These are phyloP conservation scores for Brevipalpus yothersi DNA, from an alignment of 1,140 invertebrate genomes.

Conservation along the genomic window DNA sequence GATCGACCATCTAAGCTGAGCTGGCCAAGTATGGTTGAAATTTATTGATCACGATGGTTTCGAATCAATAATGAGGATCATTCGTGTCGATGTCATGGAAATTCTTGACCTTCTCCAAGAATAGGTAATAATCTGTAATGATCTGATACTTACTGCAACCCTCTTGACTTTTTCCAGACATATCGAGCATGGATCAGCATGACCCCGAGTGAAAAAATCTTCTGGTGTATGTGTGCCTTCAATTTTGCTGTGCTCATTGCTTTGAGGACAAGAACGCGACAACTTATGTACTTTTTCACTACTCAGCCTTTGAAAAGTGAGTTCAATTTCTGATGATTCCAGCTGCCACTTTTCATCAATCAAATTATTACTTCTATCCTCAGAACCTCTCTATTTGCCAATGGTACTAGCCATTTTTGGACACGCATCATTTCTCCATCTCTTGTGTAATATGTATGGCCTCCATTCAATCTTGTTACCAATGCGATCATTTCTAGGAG, in stretches of 20 bases:
- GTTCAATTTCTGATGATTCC: neutral
- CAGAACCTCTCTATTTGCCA: conserved; percentile 25
- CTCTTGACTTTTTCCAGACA: neutral
- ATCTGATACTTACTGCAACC: neutral
- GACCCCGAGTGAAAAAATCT: neutral
- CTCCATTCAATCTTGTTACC: conserved; percentile 46
- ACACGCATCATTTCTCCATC: conserved; percentile 60
- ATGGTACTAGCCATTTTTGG: conserved; percentile 83
- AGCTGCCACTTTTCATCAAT: neutral
- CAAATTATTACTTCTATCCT: neutral
- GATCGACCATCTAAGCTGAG: neutral
- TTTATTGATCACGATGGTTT: neutral
- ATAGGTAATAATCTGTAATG: neutral
- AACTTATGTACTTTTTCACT: neutral
- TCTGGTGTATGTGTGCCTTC: neutral
- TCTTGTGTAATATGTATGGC: conserved; percentile 85
- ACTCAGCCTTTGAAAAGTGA: neutral
- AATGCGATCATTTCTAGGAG: conserved; percentile 46
- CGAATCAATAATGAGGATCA: neutral
- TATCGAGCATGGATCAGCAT: neutral
- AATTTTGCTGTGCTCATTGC: neutral
- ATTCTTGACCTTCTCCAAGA: neutral
- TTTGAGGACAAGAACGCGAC: neutral
- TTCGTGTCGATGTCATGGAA: neutral
- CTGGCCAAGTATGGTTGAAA: neutral